Evolutionary conservation across 2,888 invertebrate species (phyloP), one percentile per base, ranked within the genome.

Genomic region (Melikaiella ostensackeni): DNA sequence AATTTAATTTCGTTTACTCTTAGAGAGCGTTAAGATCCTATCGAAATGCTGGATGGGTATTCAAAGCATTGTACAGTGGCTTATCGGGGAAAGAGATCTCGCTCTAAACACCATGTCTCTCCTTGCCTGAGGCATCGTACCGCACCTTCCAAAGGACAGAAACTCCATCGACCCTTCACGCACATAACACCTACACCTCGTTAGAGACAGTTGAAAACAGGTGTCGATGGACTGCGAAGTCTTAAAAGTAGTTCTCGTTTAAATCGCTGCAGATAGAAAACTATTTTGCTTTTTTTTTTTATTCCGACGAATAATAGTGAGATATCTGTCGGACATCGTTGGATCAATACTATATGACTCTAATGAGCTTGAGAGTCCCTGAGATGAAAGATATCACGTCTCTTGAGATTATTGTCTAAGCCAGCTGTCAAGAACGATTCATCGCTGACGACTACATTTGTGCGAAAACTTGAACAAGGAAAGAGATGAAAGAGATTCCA

Each of bases 1-100:
- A 86, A 89, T 90, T 90, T 89, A 90, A 89, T 90, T 90, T 88
- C 87, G 88, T 89, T 87, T 82, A 85, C 86, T 87, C 86, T 84
- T 82, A 83, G 86, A 85, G 86, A 82, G 86, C 89, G 87, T 88
- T 88, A 87, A 90, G 90, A 90, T 90, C 79, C 74, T 90, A 90
- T 90, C 90, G 81, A 81, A 85, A 87, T 87, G 88, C 84, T 84
- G 85, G 86, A 88, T 88, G 87, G 87, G 85, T 87, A 88, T 89
- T 88, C 88, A 86, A 88, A 88, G 86, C 88, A 90, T 90, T 89
- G 89, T 90, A 86, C 82, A 75, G 79, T 73, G 79, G 79, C 82
- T 87, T 90, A 90, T 90, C 90, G 84, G 59, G 75, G 83, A 79
- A 82, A 86, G 86, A 86, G 85, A 90, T 90, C 90, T 87, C 82